Base-by-base conservation (phyloP, 2,797 vertebrate genomes). In the Pangasius krempfi region DNA sequence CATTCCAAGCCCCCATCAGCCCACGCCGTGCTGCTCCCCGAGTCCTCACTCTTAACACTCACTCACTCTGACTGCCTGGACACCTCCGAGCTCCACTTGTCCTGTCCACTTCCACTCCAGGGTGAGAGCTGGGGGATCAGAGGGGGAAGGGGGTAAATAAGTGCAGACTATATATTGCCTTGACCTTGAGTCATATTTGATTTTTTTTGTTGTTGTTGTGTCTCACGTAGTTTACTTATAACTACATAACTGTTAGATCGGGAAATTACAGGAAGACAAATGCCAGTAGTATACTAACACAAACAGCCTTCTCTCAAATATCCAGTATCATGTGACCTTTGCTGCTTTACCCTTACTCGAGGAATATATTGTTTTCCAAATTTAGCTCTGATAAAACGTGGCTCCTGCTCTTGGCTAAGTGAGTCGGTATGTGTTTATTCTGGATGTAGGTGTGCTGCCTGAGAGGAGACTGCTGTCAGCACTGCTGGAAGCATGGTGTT, bases 1-100 rank as follows among this genome's bases (percentile, higher is more conserved):
- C 94, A 93, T 96, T 96, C 89, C 90, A 92, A 14, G 89, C 88
- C 94, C 95, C 97, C 97, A 97, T 97, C 93, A 93, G 94, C 93
- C 89, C 37, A 84, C 91, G 88, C 93, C 89, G 93, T 84, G 89
- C 50, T 86, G 89, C 93, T 94, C 75, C 89, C 76, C 14, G 82
- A 83, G 84, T 87, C 68, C 79, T 90, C 81, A 37, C 85, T 86
- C 68, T 62, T 85, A 85, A 79, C 79, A 54, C 84, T 86, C 52
- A 54, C 76, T 86, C 52, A 87, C 83, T 66, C 87, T 68, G 85
- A 76, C 85, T 40, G 47, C 64, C 84, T 90, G 85, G 81, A 87
- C 47, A 66, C 79, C 87, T 25, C 81, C 4, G 4, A 87, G 66
- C 50, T 86, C 62, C 70, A 88, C 86, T 82, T 89, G 93, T 91